These are phyloP conservation scores for Coptodon rendalli DNA, from an alignment of 2,113 vertebrate genomes.

Conservation along the genomic window DNA sequence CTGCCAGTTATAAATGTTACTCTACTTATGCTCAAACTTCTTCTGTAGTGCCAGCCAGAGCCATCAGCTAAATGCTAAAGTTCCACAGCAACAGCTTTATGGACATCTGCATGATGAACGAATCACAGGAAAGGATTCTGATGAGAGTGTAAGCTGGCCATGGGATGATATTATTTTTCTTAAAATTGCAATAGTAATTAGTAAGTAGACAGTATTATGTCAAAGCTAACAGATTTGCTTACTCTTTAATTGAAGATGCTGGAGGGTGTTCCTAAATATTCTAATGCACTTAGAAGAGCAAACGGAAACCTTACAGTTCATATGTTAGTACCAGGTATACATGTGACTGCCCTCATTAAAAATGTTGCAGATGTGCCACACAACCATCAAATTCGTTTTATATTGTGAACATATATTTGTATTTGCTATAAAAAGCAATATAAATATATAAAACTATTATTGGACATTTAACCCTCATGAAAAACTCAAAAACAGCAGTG, in stretches of 20 bases:
- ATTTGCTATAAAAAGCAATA: not conserved
- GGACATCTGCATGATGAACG: not conserved
- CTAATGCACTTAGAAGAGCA: not conserved
- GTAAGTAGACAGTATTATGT: not conserved
- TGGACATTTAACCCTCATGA: not conserved
- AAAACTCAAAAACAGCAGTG: not conserved
- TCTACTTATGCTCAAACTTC: not conserved
- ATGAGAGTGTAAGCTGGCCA: not conserved
- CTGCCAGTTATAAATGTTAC: not conserved
- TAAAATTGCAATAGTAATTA: not conserved
- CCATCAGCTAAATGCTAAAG: not conserved
- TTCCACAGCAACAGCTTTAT: not conserved
- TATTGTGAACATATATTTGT: not conserved
- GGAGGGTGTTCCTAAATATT: not conserved
- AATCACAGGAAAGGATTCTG: not conserved
- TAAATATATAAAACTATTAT: not conserved
- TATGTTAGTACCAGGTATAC: not conserved
- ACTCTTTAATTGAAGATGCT: not conserved
- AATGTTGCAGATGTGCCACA: not conserved
- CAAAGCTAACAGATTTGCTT: not conserved
- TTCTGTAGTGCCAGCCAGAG: not conserved
- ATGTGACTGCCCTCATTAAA: not conserved
- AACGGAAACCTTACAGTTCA: not conserved
- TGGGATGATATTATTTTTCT: not conserved
- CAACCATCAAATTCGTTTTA: not conserved